These are phyloP conservation scores for Phymanthus crucifer DNA, from an alignment of 92 coral and sea anemone species.

Conservation along the genomic window DNA sequence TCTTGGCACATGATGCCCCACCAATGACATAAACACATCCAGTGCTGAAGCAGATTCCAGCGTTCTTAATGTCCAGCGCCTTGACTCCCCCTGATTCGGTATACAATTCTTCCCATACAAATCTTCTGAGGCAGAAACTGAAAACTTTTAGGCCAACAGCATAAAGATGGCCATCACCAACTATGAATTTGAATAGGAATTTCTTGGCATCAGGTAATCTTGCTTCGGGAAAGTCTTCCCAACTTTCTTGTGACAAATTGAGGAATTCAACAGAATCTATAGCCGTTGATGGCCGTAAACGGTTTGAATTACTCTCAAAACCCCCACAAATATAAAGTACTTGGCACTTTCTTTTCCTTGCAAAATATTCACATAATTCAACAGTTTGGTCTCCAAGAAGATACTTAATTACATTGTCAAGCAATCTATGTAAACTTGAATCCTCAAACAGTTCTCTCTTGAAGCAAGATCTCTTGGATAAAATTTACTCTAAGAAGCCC, in stretches of 20 bases:
- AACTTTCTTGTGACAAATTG: background rate
- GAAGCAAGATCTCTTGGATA: background rate
- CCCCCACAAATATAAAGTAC: conserved; percentile 62
- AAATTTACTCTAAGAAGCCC: conserved; percentile 30
- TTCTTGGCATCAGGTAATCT: conserved; percentile 35
- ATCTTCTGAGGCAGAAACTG: conserved; percentile 34
- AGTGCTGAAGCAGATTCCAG: conserved; percentile 24
- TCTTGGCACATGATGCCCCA: conserved; percentile 41
- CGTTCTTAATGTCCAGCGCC: conserved; percentile 14
- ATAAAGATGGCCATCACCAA: conserved; percentile 21
- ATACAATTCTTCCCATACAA: conserved; percentile 29
- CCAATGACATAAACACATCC: conserved; percentile 50
- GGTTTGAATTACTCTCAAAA: conserved; percentile 2
- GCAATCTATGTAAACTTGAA: background rate
- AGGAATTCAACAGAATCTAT: conserved; percentile 19
- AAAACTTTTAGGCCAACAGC: conserved; percentile 28
- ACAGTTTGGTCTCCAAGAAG: background rate
- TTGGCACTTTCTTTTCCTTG: conserved; percentile 41
- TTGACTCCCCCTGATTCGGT: conserved; percentile 9
- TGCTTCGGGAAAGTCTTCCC: conserved; percentile 34
- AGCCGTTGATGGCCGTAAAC: background rate
- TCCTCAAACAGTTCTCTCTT: background rate
- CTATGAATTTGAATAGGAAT: conserved; percentile 20
- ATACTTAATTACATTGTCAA: background rate
- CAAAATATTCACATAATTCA: background rate